These are phyloP conservation scores for Choristoneura rosaceana DNA, from an alignment of 2,888 invertebrate genomes.

Conservation along the genomic window DNA sequence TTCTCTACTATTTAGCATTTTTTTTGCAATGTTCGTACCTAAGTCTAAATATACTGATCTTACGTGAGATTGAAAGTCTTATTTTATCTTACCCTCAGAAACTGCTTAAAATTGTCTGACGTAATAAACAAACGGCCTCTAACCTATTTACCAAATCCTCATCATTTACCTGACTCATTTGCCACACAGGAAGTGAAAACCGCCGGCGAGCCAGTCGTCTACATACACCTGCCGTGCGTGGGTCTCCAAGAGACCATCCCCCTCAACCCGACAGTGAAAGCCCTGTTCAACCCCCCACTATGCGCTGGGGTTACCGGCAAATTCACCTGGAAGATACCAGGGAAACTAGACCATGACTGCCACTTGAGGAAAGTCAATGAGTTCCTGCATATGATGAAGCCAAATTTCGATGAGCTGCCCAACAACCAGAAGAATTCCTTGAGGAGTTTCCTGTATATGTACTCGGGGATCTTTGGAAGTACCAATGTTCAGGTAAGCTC, in stretches of 20 bases:
- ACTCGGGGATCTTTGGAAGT: constrained; percentile 74
- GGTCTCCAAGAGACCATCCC: constrained; percentile 69
- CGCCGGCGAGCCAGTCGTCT: constrained; percentile 60
- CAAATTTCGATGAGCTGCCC: constrained; percentile 65
- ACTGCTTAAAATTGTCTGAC: no score
- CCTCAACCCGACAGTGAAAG: constrained; percentile 62
- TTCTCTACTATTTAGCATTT: no score
- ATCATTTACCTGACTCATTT: no score
- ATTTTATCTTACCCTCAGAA: no score
- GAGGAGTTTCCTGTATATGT: constrained; percentile 72
- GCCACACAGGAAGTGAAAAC: constrained; percentile 64
- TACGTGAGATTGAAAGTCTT: no score
- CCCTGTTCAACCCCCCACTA: constrained; percentile 67
- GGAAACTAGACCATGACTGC: constrained; percentile 75
- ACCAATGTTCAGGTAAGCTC: constrained; percentile 53
- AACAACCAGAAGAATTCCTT: constrained; percentile 74
- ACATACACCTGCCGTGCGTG: constrained; percentile 73
- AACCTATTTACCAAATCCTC: no score
- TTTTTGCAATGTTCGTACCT: no score
- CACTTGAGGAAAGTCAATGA: constrained; percentile 74
- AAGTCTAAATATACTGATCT: no score
- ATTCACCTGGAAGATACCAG: constrained; percentile 74
- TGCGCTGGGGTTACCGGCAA: constrained; percentile 68
- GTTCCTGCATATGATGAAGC: constrained; percentile 67
- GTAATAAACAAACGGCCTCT: no score